Evolutionary conservation across 2,113 vertebrate genomes (phyloP).

Genomic region (Cricetomys ansorgei): DNA sequence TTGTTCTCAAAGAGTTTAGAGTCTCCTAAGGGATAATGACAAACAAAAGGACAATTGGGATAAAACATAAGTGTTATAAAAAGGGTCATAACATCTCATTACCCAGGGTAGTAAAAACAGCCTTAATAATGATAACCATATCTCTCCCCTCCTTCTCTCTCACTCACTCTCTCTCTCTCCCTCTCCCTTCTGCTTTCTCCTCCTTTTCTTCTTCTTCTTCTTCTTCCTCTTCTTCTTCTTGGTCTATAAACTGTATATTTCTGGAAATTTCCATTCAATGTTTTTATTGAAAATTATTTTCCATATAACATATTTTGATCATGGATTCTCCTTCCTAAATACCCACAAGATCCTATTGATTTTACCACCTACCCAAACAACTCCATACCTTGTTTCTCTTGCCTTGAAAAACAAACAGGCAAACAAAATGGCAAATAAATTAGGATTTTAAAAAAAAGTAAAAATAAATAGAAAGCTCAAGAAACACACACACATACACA

Average conservation of each 20-base stretch:
- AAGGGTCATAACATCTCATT: background rate
- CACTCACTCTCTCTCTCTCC: background rate
- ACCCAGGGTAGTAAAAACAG: background rate
- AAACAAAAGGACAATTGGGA: background rate
- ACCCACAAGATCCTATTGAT: background rate
- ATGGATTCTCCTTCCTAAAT: background rate
- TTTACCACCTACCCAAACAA: background rate
- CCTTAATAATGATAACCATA: background rate
- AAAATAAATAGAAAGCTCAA: background rate
- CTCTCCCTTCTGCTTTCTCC: background rate
- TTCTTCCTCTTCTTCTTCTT: background rate
- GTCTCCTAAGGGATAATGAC: background rate
- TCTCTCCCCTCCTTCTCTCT: no score
- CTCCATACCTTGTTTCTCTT: background rate
- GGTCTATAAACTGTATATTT: background rate
- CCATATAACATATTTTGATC: background rate
- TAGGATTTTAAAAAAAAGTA: background rate
- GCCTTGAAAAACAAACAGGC: background rate
- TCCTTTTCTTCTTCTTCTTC: background rate
- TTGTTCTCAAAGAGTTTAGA: slow-evolving; percentile 15
- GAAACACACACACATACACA: background rate
- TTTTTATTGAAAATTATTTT: background rate
- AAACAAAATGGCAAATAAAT: background rate
- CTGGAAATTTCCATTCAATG: background rate
- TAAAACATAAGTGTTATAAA: background rate